Base-by-base conservation (phyloP, 2,797 vertebrate species). In the Rhinogobio ventralis region DNA sequence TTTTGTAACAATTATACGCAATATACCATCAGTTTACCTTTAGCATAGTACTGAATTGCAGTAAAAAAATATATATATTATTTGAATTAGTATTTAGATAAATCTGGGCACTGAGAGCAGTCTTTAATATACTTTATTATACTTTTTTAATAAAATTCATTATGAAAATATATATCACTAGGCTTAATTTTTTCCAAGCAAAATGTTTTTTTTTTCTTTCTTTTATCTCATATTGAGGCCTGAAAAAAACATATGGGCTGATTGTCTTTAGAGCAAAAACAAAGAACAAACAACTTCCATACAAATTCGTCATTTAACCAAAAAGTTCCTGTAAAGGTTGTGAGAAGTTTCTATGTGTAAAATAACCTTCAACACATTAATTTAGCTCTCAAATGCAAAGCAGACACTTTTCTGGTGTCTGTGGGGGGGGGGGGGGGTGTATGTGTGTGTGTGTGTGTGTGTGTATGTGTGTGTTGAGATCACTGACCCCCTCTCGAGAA, bases 281-380 rank as follows among this genome's bases (percentile, higher is more conserved):
- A 71, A 71, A 71, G 39, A 71, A 46, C 45, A 28, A 42, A 71
- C 39, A 25, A 45, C 30, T 23, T 13, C 1, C 3, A 39, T 42
- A 39, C 13, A 25, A 17, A 17, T 45, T 42, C 2, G 0, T 23
- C 66, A 39, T 23, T 11, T 3, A 5, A 71, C 15, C 45, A 28
- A 25, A 46, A 28, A 28, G n/a, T 72, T 46, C n/a, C n/a, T 28
- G n/a, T 46, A 46, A 25, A 46, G 14, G 42, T 72, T 73, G 5
- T 74, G 28, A 53, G 5, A 74, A 53, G 28, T 33, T 33, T 33
- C 2, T 33, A 0, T 75, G 36, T 87, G 81, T 66, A 55, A 88
- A 91, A 83, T 51, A 46, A 86, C 84, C 77, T 25, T 66, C 79
- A 88, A 87, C 88, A 87, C 80, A 83, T 69, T 78, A 53, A 72